phyloP scores from a whole-genome alignment of 2,113 vertebrate genomes.

The Passer domesticus region DNA sequence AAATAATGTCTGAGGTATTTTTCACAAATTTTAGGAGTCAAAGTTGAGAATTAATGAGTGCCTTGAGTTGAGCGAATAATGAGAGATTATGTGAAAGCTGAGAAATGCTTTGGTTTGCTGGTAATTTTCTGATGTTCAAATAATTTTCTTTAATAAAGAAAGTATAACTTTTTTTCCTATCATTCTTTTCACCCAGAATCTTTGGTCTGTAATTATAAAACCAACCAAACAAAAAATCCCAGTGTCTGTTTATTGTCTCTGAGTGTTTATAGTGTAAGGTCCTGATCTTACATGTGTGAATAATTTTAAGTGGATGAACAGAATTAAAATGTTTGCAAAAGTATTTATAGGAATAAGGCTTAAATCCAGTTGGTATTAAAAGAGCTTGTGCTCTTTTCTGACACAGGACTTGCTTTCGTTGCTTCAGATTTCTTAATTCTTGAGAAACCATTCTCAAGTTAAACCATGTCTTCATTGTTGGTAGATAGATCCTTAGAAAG shows the following conservation, averaged over 20 bases:
- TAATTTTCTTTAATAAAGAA: not conserved
- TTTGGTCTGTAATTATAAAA: not conserved
- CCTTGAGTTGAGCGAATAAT: not conserved
- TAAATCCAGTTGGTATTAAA: not conserved
- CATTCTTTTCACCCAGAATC: not conserved
- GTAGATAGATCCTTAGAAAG: not conserved
- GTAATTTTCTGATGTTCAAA: not conserved
- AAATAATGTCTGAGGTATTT: not conserved
- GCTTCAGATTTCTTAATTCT: not conserved
- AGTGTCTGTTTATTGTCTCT: not conserved
- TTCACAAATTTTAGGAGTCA: not conserved
- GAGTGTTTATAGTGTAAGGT: not conserved
- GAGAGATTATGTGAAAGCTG: not conserved
- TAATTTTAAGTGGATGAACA: constrained; percentile 27
- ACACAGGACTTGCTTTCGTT: not conserved
- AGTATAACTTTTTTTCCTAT: not conserved
- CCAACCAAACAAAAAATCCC: not conserved
- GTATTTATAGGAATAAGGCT: constrained; percentile 11
- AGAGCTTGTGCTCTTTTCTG: not conserved
- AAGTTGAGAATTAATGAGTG: not conserved
- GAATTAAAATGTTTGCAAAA: constrained; percentile 44
- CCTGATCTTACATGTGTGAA: not conserved
- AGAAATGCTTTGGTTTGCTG: not conserved
- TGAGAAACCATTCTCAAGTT: not conserved
- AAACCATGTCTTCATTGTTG: not conserved